phyloP scores from a whole-genome alignment of 2,888 invertebrate genomes.

The Scrobipalpa costella region DNA sequence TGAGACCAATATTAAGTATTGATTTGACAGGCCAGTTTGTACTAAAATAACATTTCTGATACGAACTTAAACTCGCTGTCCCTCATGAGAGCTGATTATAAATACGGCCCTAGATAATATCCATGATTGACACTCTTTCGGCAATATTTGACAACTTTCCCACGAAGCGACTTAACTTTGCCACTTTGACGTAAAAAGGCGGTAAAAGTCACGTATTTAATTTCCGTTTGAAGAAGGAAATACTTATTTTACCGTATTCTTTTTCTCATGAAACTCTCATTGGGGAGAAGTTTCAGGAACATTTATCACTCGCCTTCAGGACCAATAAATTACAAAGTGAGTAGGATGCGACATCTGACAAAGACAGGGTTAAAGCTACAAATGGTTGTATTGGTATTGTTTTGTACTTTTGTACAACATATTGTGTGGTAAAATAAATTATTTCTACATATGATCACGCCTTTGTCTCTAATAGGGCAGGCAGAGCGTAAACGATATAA shows the following conservation, averaged over 20 bases:
- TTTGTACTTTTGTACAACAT: not conserved
- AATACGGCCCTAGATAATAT: too few species aligned
- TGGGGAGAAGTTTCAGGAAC: not conserved
- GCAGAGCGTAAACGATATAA: too few species aligned
- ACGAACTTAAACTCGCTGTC: too few species aligned
- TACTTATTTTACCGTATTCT: not conserved
- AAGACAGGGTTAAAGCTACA: not conserved
- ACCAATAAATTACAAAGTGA: conserved; percentile 15
- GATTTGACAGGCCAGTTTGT: too few species aligned
- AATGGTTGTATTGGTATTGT: not conserved
- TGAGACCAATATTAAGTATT: too few species aligned
- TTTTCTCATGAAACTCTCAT: not conserved
- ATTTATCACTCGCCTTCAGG: conserved; percentile 3
- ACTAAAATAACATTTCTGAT: too few species aligned
- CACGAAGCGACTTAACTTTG: not conserved
- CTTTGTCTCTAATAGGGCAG: too few species aligned
- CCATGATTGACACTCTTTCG: not conserved
- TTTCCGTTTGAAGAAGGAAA: not conserved
- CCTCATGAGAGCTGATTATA: too few species aligned
- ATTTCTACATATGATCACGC: too few species aligned
- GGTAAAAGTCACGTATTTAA: conserved; percentile 5
- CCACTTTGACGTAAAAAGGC: not conserved
- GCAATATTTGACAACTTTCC: not conserved
- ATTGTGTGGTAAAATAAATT: not conserved
- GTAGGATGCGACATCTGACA: conserved; percentile 3